phyloP scores from a whole-genome alignment of 2,113 vertebrate species.

The Anarrhichthys ocellatus region DNA sequence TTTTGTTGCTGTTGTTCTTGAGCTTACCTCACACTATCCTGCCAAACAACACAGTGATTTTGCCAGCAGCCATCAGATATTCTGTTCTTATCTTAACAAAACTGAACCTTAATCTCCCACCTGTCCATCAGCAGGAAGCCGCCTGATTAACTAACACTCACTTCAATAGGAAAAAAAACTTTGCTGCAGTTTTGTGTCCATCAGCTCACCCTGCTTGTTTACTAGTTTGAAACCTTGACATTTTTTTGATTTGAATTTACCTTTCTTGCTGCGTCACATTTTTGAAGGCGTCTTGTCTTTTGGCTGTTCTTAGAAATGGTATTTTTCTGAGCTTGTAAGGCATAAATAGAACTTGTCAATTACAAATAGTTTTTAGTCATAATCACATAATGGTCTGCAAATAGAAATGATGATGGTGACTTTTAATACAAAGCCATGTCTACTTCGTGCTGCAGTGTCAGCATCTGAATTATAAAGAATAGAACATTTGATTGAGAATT shows the following conservation, averaged over 20 bases:
- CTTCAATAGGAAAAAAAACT: background rate
- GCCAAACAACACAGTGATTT: background rate
- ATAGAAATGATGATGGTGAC: background rate
- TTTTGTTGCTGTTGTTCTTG: background rate
- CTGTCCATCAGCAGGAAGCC: constrained; percentile 25
- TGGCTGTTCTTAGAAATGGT: background rate
- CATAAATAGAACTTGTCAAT: constrained; percentile 1
- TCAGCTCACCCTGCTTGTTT: background rate
- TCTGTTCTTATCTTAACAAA: constrained; percentile 27
- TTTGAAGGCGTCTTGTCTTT: background rate
- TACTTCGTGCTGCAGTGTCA: background rate
- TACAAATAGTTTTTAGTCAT: constrained; percentile 15
- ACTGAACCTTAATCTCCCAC: constrained; percentile 15
- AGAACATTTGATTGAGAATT: background rate
- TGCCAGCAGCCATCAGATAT: constrained; percentile 15
- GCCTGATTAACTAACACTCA: constrained; percentile 22
- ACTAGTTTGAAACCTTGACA: background rate
- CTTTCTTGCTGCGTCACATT: background rate
- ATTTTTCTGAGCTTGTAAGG: constrained; percentile 4
- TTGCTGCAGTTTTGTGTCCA: background rate
- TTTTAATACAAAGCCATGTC: background rate
- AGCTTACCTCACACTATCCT: background rate
- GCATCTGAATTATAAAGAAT: background rate
- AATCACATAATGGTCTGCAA: constrained; percentile 5
- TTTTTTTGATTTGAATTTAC: background rate